phyloP scores from a whole-genome alignment of 2,888 invertebrate species.

The Heliconius erato region DNA sequence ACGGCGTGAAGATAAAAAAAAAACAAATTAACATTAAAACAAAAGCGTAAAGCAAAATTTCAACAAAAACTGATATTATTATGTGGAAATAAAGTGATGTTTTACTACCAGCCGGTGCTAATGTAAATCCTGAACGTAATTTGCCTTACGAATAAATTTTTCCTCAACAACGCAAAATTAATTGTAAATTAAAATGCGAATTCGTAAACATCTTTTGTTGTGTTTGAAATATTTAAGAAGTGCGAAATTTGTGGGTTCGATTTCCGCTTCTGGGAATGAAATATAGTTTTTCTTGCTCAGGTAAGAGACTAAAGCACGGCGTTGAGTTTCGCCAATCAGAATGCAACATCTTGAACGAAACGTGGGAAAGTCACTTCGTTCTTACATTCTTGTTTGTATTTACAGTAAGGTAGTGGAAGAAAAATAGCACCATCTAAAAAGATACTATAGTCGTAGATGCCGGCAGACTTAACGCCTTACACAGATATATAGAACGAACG shows the following conservation, averaged over 20 bases:
- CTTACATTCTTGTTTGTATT: no score
- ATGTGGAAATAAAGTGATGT: conserved; percentile 38
- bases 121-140: conserved; percentile 64
- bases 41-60: neutral
- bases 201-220: conserved; percentile 53
- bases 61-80: conserved; percentile 38
- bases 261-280: no score
- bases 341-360: no score
- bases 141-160: conserved; percentile 68
- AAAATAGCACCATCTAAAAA: no score
- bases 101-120: conserved; percentile 55
- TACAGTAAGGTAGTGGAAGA: no score
- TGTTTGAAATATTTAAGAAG: neutral
- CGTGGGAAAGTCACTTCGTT: no score
- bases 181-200: conserved; percentile 66
- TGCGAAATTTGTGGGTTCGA: neutral
- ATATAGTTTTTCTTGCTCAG: neutral
- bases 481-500: neutral
- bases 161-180: conserved; percentile 57
- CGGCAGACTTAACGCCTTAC: no score
- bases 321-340: neutral
- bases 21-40: neutral
- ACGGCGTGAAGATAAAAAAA: neutral
- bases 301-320: neutral
- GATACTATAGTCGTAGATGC: no score